Evolutionary conservation across 2,113 vertebrate genomes (phyloP).

Genomic region (Callaeas wilsoni): DNA sequence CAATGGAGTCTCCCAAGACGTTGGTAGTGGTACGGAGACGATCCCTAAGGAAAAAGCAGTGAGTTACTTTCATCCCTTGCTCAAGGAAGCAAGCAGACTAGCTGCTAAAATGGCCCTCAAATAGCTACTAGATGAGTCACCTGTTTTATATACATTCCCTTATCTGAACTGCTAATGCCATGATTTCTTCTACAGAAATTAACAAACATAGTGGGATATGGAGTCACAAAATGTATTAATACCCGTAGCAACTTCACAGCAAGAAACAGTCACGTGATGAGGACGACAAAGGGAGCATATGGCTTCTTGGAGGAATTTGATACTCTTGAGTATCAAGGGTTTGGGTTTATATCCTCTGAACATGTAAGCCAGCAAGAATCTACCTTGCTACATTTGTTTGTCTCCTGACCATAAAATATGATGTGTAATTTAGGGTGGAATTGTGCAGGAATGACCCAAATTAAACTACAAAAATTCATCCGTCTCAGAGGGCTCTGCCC

Average conservation of each 20-base stretch:
- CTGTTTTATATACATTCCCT: background rate
- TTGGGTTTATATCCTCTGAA: background rate
- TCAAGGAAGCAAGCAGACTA: background rate
- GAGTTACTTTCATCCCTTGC: background rate
- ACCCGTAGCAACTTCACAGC: background rate
- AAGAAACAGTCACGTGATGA: background rate
- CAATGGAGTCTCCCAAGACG: conserved; percentile 92
- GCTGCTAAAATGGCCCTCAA: background rate
- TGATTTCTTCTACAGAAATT: background rate
- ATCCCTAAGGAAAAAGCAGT: conserved; percentile 72
- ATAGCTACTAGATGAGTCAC: background rate
- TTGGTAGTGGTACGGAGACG: conserved; percentile 93
- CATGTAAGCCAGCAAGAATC: background rate
- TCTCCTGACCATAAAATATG: background rate
- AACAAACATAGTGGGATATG: background rate
- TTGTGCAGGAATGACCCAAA: background rate
- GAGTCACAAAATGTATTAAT: background rate
- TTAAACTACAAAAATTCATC: background rate
- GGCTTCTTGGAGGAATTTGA: background rate
- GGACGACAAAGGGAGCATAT: background rate
- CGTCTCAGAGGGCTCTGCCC: background rate
- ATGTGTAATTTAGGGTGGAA: background rate
- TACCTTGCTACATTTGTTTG: background rate
- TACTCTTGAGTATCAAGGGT: background rate
- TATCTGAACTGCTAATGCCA: background rate